phyloP scores from a whole-genome alignment of 2,797 vertebrate species.

The Malacoctenus gilli region DNA sequence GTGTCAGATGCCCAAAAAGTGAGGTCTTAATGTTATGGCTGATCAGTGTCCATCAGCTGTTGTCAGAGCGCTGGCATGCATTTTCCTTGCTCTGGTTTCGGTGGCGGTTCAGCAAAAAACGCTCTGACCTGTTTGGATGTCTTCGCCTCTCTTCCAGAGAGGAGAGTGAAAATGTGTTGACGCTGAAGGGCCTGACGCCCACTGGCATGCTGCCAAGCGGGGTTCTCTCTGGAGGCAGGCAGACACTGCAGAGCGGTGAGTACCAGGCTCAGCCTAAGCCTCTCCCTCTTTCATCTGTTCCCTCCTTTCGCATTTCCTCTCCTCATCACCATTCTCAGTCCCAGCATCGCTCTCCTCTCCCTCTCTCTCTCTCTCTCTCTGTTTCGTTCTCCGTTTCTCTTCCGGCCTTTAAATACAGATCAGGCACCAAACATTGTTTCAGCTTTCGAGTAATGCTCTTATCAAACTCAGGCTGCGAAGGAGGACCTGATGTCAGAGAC shows the following conservation, averaged over 20 bases:
- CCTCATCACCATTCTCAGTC: slow-evolving; percentile 21
- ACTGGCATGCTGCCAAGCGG: slow-evolving; percentile 87
- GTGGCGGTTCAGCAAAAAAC: slow-evolving; percentile 28
- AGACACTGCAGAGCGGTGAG: slow-evolving; percentile 88
- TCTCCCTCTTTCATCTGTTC: slow-evolving; percentile 27
- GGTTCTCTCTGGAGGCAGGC: slow-evolving; percentile 85
- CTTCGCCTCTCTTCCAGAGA: slow-evolving; percentile 76
- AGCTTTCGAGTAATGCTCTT: slow-evolving; percentile 9
- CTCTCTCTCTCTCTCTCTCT: slow-evolving; percentile 8
- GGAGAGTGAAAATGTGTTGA: slow-evolving; percentile 88
- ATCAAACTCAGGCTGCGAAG: background rate
- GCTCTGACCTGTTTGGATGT: slow-evolving; percentile 47
- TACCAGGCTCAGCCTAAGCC: slow-evolving; percentile 24
- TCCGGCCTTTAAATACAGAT: slow-evolving; percentile 6
- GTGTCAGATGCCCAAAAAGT: no score
- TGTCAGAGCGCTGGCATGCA: no score
- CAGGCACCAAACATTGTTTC: background rate
- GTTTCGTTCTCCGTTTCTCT: slow-evolving; percentile 1
- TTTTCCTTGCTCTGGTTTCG: slow-evolving; percentile 1
- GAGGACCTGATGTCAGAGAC: background rate
- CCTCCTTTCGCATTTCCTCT: slow-evolving; percentile 26
- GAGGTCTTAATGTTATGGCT: no score
- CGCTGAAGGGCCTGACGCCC: slow-evolving; percentile 86
- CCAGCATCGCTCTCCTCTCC: slow-evolving; percentile 18
- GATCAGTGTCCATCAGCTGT: no score